These are phyloP conservation scores for Polypterus bichir DNA, from an alignment of 2,113 vertebrate genomes.

Conservation along the genomic window DNA sequence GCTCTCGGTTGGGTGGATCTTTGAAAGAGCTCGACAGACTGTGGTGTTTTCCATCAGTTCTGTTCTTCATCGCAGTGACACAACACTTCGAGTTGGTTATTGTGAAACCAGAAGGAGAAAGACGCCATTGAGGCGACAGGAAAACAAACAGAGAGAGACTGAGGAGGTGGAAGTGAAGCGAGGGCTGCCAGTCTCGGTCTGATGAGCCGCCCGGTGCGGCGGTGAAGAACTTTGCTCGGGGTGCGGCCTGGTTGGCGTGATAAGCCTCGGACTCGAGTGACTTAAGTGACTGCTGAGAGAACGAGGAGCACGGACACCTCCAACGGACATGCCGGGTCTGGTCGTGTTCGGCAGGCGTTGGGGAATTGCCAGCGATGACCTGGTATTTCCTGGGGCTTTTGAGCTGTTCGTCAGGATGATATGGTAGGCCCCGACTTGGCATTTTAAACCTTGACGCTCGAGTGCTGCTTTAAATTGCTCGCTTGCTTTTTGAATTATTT, in stretches of 20 bases:
- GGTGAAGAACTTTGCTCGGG: background rate
- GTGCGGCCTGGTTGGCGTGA: background rate
- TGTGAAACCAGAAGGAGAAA: too few relatives aligned
- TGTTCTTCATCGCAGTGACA: too few relatives aligned
- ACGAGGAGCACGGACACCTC: background rate
- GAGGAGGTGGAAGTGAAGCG: too few relatives aligned
- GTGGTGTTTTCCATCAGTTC: too few relatives aligned
- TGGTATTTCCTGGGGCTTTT: slow-evolving; percentile 78
- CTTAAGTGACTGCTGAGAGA: background rate
- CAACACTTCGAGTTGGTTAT: too few relatives aligned
- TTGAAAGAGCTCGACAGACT: too few relatives aligned
- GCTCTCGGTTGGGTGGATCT: too few relatives aligned
- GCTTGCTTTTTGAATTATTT: background rate
- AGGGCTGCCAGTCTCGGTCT: too few relatives aligned
- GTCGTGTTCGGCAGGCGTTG: slow-evolving; percentile 79
- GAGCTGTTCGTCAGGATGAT: slow-evolving; percentile 66
- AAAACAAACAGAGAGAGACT: too few relatives aligned
- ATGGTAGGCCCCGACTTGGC: slow-evolving; percentile 51
- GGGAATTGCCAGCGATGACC: slow-evolving; percentile 84
- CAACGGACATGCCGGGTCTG: slow-evolving; percentile 67
- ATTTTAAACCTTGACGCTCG: too few relatives aligned
- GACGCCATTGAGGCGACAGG: too few relatives aligned
- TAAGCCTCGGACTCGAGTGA: background rate
- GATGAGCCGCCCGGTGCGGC: too few relatives aligned
- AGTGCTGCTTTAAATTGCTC: background rate